These are phyloP conservation scores for Oncorhynchus tshawytscha DNA, from an alignment of 2,113 vertebrate species.

Conservation along the genomic window DNA sequence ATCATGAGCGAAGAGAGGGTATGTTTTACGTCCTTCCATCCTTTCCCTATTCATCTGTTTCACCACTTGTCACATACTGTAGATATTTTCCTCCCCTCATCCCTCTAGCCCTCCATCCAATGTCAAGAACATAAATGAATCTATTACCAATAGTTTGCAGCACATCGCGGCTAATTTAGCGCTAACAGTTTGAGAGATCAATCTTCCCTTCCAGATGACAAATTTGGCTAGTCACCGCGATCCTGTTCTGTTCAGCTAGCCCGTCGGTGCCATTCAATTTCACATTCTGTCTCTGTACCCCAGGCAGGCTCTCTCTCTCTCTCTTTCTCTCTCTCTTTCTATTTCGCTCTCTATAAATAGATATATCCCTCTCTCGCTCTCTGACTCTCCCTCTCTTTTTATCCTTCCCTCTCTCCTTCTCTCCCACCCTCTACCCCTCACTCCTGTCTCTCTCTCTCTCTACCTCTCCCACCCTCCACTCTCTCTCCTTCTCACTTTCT, in stretches of 20 bases:
- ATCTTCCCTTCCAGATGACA: constrained; percentile 21
- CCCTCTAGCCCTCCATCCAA: constrained; percentile 3
- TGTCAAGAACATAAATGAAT: constrained; percentile 31
- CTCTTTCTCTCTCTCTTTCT: not conserved
- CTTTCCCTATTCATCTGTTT: constrained; percentile 1
- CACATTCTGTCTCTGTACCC: constrained; percentile 43
- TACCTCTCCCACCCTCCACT: no score
- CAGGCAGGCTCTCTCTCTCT: not conserved
- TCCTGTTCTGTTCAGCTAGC: constrained; percentile 21
- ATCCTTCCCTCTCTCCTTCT: no score
- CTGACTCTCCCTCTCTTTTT: no score
- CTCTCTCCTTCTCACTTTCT: no score
- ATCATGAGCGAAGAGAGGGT: not conserved
- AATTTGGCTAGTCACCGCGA: constrained; percentile 9
- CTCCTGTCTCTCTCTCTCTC: no score
- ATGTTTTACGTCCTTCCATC: not conserved
- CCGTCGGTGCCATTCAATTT: constrained; percentile 31
- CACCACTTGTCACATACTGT: not conserved
- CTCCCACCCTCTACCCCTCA: no score
- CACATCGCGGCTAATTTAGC: constrained; percentile 32
- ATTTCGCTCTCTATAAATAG: not conserved
- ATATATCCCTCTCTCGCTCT: no score
- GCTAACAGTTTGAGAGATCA: constrained; percentile 25
- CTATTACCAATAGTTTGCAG: constrained; percentile 33
- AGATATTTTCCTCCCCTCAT: not conserved